Conservation (phyloP, 2,797 vertebrate species). For the Glyptemys insculpta region DNA sequence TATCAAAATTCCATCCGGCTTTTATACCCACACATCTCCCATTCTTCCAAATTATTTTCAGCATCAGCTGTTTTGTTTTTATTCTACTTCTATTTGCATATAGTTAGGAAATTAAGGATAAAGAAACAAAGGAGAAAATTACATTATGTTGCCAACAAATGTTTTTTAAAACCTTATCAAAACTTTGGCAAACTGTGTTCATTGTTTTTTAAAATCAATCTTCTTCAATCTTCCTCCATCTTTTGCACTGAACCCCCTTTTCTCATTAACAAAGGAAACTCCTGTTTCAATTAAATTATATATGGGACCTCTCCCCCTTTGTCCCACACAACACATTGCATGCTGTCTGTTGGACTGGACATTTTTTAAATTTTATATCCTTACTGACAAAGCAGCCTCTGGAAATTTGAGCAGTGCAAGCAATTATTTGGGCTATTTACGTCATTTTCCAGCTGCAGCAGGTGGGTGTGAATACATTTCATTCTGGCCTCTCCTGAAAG, state of each 20-base stretch:
- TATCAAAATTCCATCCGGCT: fast-evolving
- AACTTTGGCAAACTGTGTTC: background rate
- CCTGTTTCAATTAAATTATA: background rate
- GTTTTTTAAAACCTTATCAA: background rate
- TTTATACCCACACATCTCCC: background rate
- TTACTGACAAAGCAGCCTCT: background rate
- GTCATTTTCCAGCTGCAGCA: background rate
- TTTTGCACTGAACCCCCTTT: background rate
- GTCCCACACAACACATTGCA: background rate
- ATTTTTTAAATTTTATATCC: background rate
- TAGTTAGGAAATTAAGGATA: background rate
- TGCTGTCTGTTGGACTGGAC: background rate
- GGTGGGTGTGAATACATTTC: background rate
- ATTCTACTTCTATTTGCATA: background rate
- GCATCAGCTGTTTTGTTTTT: background rate
- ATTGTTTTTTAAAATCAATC: background rate
- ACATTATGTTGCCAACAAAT: background rate
- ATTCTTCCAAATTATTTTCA: background rate
- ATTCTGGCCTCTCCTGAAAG: background rate
- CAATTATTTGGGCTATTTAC: background rate
- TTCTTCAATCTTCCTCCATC: background rate
- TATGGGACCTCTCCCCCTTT: background rate
- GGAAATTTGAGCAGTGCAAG: background rate
- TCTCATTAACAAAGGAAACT: background rate
- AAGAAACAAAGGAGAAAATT: background rate